phyloP scores from a whole-genome alignment of 1,140 invertebrate species.

The Danaus plexippus region DNA sequence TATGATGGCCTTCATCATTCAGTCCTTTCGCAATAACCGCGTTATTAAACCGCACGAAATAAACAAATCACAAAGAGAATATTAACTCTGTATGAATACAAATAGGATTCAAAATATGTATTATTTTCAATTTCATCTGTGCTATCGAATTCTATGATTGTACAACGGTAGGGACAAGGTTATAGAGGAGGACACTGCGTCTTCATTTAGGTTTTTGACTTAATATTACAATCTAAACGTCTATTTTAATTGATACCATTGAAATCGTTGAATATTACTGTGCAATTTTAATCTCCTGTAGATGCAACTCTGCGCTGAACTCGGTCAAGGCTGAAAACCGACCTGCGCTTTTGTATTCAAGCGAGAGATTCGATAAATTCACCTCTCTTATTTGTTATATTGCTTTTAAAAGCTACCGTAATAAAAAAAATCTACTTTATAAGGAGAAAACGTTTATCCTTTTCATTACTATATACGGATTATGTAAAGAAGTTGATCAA shows the following conservation, averaged over 20 bases:
- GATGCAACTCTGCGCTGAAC: constrained; percentile 36
- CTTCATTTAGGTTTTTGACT: neutral
- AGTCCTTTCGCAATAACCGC: constrained; percentile 31
- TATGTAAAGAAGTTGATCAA: no score
- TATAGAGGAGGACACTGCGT: no score
- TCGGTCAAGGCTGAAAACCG: constrained; percentile 61
- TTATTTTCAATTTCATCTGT: neutral
- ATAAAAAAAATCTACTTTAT: neutral
- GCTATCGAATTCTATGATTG: neutral
- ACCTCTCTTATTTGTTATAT: constrained; percentile 43
- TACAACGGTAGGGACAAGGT: constrained; percentile 1
- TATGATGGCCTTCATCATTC: constrained; percentile 42
- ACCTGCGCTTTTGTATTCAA: constrained; percentile 53
- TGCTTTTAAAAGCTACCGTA: constrained; percentile 18
- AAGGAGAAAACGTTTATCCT: neutral
- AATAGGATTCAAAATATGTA: neutral
- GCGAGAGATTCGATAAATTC: constrained; percentile 41
- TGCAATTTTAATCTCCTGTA: constrained; percentile 31
- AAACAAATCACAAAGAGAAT: neutral
- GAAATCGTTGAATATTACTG: constrained; percentile 15
- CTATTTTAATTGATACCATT: constrained; percentile 21
- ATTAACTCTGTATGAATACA: neutral
- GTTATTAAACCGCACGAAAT: constrained; percentile 6
- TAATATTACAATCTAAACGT: constrained; percentile 18
- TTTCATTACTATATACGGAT: no score